These are phyloP conservation scores for Podabrus alpinus DNA, from an alignment of 2,888 invertebrate species.

Conservation along the genomic window DNA sequence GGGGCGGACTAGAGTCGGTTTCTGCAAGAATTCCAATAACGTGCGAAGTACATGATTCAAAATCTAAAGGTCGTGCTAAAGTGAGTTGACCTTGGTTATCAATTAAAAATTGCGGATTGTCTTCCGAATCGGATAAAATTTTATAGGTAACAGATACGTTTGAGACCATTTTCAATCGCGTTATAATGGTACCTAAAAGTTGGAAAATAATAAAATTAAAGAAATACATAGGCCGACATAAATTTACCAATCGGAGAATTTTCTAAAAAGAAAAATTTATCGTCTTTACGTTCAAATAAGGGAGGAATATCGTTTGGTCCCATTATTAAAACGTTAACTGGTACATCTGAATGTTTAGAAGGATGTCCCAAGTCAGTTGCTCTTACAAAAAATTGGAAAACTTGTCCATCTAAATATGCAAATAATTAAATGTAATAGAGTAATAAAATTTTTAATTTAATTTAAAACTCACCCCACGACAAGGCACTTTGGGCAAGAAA, in stretches of 20 bases:
- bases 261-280: slow-evolving; percentile 82
- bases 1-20: slow-evolving; percentile 71
- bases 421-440: not conserved
- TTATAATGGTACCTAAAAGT: slow-evolving; percentile 65
- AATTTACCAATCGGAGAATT: slow-evolving; percentile 65
- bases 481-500: slow-evolving; percentile 67
- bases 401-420: slow-evolving; percentile 66
- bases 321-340: slow-evolving; percentile 80
- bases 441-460: not conserved
- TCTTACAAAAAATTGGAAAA: slow-evolving; percentile 87
- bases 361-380: slow-evolving; percentile 81
- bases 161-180: slow-evolving; percentile 68
- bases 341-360: slow-evolving; percentile 79
- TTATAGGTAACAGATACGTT: slow-evolving; percentile 66
- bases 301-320: slow-evolving; percentile 72
- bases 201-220: not conserved
- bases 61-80: slow-evolving; percentile 74
- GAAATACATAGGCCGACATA: not conserved
- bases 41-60: slow-evolving; percentile 73
- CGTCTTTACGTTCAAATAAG: slow-evolving; percentile 71
- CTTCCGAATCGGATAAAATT: slow-evolving; percentile 65
- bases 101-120: slow-evolving; percentile 69
- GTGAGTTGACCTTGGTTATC: slow-evolving; percentile 76
- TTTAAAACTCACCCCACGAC: slow-evolving; percentile 52
- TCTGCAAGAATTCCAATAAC: slow-evolving; percentile 73